Conservation (phyloP, 2,797 vertebrate species). For the Clarias fuscus region DNA sequence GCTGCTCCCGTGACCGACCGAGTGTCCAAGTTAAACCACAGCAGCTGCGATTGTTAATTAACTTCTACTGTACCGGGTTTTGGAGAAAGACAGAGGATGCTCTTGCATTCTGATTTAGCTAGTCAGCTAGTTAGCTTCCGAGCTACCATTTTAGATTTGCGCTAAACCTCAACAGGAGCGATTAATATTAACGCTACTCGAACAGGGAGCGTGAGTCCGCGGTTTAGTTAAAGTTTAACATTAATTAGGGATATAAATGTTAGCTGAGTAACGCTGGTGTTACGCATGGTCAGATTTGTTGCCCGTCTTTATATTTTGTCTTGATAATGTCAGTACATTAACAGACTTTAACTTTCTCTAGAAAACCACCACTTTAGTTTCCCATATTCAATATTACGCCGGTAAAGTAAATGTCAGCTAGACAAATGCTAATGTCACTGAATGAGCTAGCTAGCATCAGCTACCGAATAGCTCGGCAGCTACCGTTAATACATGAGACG, state of each 20-base stretch:
- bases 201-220: not conserved
- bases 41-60: not conserved
- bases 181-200: not conserved
- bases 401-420: too few species aligned
- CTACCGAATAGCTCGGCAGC: not conserved
- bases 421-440: not conserved
- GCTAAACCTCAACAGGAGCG: not conserved
- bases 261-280: too few species aligned
- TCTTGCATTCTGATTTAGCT: slow-evolving; percentile 43
- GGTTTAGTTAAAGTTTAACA: not conserved
- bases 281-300: not conserved
- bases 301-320: not conserved
- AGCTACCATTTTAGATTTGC: slow-evolving; percentile 17
- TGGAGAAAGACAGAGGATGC: slow-evolving; percentile 3
- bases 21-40: not conserved
- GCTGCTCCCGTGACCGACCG: not conserved
- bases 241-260: too few species aligned
- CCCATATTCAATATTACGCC: not conserved
- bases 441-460: not conserved
- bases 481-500: not conserved
- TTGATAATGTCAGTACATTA: not conserved
- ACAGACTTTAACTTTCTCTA: not conserved
- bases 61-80: not conserved
- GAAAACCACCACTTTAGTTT: not conserved
- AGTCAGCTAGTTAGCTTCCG: not conserved